Evolutionary conservation across 2,113 vertebrate species (phyloP).

Genomic region (Uria aalge): DNA sequence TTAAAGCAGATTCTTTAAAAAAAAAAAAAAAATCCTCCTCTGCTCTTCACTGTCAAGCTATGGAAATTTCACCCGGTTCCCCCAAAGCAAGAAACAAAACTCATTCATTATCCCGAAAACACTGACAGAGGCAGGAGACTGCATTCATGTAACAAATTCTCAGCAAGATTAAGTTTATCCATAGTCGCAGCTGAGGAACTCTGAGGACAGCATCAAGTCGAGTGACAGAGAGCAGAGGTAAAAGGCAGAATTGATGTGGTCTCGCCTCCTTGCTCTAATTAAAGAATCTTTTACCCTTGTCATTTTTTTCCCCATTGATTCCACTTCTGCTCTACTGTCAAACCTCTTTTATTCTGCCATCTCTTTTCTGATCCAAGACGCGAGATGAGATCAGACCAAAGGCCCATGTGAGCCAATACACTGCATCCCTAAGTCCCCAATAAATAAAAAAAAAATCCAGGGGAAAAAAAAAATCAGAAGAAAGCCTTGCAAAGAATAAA

Average conservation of each 20-base stretch:
- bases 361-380: neutral
- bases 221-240: neutral
- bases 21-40: neutral
- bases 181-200: neutral
- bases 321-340: neutral
- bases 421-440: neutral
- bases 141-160: neutral
- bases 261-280: neutral
- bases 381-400: neutral
- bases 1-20: neutral
- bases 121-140: neutral
- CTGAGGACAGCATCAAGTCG: neutral
- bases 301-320: neutral
- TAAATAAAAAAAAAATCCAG: neutral
- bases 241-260: neutral
- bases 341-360: neutral
- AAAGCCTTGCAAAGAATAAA: neutral
- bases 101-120: neutral
- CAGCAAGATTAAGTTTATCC: neutral
- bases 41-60: neutral
- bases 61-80: neutral
- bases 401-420: neutral
- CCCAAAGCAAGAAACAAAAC: neutral
- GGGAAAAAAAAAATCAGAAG: neutral
- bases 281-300: neutral